Evolutionary conservation across 2,113 vertebrate species (phyloP), one percentile per base, ranked within the genome.

Genomic region (Paralichthys olivaceus): DNA sequence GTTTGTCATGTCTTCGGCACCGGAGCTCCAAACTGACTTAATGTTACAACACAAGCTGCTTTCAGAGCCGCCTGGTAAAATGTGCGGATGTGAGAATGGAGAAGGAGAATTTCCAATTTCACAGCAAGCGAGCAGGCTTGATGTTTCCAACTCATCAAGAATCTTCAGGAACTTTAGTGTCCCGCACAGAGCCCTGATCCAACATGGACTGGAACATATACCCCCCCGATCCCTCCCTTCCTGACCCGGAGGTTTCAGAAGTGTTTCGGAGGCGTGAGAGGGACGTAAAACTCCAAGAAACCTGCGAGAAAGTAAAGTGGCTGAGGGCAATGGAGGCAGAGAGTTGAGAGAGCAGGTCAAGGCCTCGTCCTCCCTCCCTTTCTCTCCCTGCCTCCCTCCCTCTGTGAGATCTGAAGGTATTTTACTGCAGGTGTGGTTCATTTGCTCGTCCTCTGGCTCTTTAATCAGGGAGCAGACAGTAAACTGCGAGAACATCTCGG

Each of bases 371-470:
- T 14, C 60, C 9, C 25, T 19, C 26, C 7, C 49, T 40, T 3
- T 19, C 2, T 15, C 4, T 28, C 54, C 8, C 20, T 5, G 13
- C 12, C 51, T 23, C 4, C 0, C 32, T 3, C 77, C 47, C 32
- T 17, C 2, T 17, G n/a, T 22, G 32, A 34, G 55, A 62, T 22
- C 59, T 77, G 47, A 34, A 57, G 59, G 65, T 34, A 0, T 62
- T 79, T 83, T 83, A 60, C 72, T 5, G 32, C 79, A 84, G 66
- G 85, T 83, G 69, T 77, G 75, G 59, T 22, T 55, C 72, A 4
- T 55, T 57, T 12, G 47, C 43, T 62, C 22, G 59, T 57, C 15
- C 40, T 7, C 25, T 45, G 37, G 20, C 40, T 82, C 79, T 77
- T 54, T 62, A 29, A 79, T 68, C 60, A 62, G 37, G 37, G 60